Evolutionary conservation across 37 sponge, comb jelly and placozoan species (phyloP).

Genomic region (Cladorhizidae sp.): DNA sequence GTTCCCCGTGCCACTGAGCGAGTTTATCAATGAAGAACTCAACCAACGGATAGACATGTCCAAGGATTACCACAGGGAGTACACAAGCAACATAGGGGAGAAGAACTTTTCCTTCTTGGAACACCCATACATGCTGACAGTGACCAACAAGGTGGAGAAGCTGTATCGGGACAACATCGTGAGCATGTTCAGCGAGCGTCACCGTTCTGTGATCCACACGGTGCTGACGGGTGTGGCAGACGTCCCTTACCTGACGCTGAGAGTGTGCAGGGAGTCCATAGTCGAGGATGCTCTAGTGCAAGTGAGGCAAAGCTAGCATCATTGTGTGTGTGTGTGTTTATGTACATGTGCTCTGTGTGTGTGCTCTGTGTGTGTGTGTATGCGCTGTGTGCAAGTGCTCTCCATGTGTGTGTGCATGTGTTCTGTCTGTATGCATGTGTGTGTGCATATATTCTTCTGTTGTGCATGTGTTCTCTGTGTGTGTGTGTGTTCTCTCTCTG

Average conservation of each 20-base stretch:
- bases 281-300: conserved; percentile 83
- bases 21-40: conserved; percentile 85
- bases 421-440: too few relatives aligned
- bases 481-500: too few relatives aligned
- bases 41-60: conserved; percentile 61
- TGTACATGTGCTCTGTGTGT: not conserved
- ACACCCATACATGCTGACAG: conserved; percentile 79
- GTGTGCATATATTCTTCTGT: too few relatives aligned
- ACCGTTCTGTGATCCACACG: conserved; percentile 59
- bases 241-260: conserved; percentile 75
- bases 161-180: conserved; percentile 80
- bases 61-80: conserved; percentile 44
- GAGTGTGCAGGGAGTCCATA: conserved; percentile 76
- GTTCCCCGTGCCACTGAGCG: conserved; percentile 42
- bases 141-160: conserved; percentile 87
- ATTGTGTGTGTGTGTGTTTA: not conserved
- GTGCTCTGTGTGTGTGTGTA: not conserved
- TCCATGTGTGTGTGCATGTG: not conserved
- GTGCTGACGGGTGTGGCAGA: conserved; percentile 69
- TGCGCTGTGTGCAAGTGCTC: not conserved
- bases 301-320: conserved; percentile 40
- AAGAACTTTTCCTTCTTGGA: conserved; percentile 74
- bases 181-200: conserved; percentile 71
- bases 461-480: not conserved
- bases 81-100: not conserved